These are phyloP conservation scores for Drosophila parthenogenetica DNA, from an alignment of 2,888 invertebrate species.

Conservation along the genomic window DNA sequence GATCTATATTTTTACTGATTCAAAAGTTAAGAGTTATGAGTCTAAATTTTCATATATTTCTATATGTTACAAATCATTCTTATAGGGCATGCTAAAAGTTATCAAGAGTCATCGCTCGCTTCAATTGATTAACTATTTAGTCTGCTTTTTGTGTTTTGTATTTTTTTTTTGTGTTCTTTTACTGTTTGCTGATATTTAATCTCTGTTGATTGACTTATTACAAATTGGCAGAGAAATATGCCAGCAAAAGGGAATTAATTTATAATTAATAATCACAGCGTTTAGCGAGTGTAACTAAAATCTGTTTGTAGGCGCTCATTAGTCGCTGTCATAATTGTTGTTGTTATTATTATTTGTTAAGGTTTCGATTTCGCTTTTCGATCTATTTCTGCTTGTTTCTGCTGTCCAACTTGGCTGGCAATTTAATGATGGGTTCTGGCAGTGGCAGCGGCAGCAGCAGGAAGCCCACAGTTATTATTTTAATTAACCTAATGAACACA, in stretches of 20 bases:
- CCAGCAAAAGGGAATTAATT: constrained; percentile 32
- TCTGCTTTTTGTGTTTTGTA: constrained; percentile 10
- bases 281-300: constrained; percentile 67
- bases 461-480: constrained; percentile 69
- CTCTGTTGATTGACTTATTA: constrained; percentile 65
- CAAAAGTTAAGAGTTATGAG: too few species aligned
- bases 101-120: not conserved
- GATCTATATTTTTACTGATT: too few species aligned
- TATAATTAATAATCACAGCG: constrained; percentile 67
- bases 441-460: constrained; percentile 62
- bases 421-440: constrained; percentile 44
- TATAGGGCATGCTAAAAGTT: constrained; percentile 17
- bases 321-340: constrained; percentile 27
- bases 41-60: too few species aligned
- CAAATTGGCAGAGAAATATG: constrained; percentile 42
- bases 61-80: not conserved
- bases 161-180: constrained; percentile 9
- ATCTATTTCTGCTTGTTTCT: constrained; percentile 25
- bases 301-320: constrained; percentile 49
- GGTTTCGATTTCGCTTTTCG: constrained; percentile 49
- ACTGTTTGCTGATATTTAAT: constrained; percentile 33
- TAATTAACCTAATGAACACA: constrained; percentile 74
- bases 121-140: constrained; percentile 47
- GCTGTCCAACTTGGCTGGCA: constrained; percentile 7
- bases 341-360: constrained; percentile 10